Evolutionary conservation across 2,797 vertebrate species (phyloP), one percentile per base, ranked within the genome.

Genomic region (Periophthalmus magnuspinnatus): DNA sequence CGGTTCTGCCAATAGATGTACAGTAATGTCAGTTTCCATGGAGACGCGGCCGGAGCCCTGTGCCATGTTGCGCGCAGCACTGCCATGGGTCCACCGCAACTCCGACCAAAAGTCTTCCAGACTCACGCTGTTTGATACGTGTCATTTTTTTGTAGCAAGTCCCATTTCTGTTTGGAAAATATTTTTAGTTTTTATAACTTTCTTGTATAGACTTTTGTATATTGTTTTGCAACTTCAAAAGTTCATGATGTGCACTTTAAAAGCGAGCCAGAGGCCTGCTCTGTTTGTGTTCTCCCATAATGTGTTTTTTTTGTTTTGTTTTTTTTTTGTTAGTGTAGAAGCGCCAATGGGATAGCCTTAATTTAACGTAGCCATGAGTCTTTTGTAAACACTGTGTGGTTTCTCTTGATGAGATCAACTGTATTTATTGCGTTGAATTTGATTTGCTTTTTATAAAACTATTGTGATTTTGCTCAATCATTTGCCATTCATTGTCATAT

Each of bases 361-460:
- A 91, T 93, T 94, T 93, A 93, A 95, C 90, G 86, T 92, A 94
- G 94, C 94, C 95, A 95, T 91, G 92, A 90, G 82, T 87, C 91
- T 94, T 94, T 91, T 93, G 91, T 93, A 52, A 65, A 50, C 63
- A 32, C 63, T 65, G 63, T 50, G 63, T 65, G 63, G 45, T 92
- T 93, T 90, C 86, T 84, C 87, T 92, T 89, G 81, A 79, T 85
- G 83, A 89, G 75, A 84, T 90, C 90, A 93, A 88, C 89, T 95
- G 77, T 93, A 98, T 98, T 99, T 98, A 98, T 98, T 97, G 90
- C 92, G 91, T 94, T 94, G 91, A 78, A 91, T 86, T 91, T 93
- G 70, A 93, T 94, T 93, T 91, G 89, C 82, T 81, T 91, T 89
- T 91, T 91, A 92, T 93, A 92, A 93, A 89, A 91, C 84, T 90